Evolutionary conservation across 2,888 invertebrate species (phyloP).

Genomic region (Emmelina monodactyla): DNA sequence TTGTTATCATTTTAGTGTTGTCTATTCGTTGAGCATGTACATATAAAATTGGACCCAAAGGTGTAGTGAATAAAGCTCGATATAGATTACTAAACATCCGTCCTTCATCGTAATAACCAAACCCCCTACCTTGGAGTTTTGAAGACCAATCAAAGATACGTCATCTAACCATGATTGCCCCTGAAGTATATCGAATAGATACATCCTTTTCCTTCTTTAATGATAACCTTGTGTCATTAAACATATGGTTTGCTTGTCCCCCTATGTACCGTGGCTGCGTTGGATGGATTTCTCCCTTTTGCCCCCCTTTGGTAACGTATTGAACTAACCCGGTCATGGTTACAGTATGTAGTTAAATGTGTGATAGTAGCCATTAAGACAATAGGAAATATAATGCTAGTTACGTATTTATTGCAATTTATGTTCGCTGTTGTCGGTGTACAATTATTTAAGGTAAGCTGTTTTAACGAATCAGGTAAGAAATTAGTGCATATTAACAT

Average conservation of each 20-base stretch:
- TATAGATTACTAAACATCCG: no score
- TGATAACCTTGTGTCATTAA: slow-evolving; percentile 35
- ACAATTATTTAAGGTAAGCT: slow-evolving; percentile 97
- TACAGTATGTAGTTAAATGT: slow-evolving; percentile 99
- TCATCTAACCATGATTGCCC: slow-evolving; percentile 31
- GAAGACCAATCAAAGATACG: slow-evolving; percentile 18
- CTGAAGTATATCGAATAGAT: no score
- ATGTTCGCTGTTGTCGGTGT: slow-evolving; percentile 99
- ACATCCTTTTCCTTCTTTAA: slow-evolving; percentile 16
- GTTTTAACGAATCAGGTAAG: slow-evolving; percentile 2
- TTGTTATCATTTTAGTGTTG: no score
- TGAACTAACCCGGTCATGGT: slow-evolving; percentile 38
- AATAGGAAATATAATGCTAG: slow-evolving; percentile 99
- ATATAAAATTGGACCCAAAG: slow-evolving; percentile 45
- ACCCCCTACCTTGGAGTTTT: slow-evolving; percentile 64
- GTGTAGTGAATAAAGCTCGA: no score
- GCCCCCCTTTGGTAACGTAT: slow-evolving; percentile 47
- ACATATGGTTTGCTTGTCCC: slow-evolving; percentile 57
- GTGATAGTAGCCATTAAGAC: slow-evolving; percentile 99
- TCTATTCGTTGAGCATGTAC: no score
- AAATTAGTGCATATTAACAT: no score
- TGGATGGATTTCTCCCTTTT: slow-evolving; percentile 38
- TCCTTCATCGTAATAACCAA: slow-evolving; percentile 32
- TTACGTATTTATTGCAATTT: slow-evolving; percentile 99
- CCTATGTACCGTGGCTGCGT: slow-evolving; percentile 55